Evolutionary conservation across 2,888 invertebrate genomes (phyloP), one percentile per base, ranked within the genome.

Genomic region (Macaria liturata): DNA sequence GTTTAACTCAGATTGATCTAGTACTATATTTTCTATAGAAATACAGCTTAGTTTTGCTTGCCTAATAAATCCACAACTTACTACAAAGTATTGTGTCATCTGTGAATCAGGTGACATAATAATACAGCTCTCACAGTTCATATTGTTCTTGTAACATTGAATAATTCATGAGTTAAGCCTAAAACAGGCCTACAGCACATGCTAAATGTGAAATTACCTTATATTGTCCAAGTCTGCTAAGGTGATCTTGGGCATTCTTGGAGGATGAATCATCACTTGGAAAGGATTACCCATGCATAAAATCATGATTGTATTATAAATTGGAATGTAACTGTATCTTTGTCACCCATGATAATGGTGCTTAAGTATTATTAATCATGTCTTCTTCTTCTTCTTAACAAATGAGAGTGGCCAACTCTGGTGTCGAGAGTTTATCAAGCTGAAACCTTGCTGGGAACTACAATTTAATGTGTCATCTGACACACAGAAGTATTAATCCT

Each of bases 61-160:
- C 5, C 34, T 37, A 37, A 37, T 37, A 45, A 5, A 30, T 57
- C 67, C 66, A 70, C 62, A 65, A 59, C 61, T 65, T 71, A 62
- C 61, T 61, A 61, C 39, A 47, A 46, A 59, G 49, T 61, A 77
- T 83, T 83, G 81, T 83, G 61, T 74, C 66, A 70, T 71, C 66
- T 84, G 84, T 76, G 83, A 84, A 83, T 77, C 68, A 76, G 84
- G 84, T 83, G 82, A 81, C 83, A 81, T 69, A 77, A 72, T 74
- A 80, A 80, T 75, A 67, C 65, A 59, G 57, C 70, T 81, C 78
- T 74, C 78, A 77, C 70, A 76, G 69, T 73, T 73, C 66, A 74
- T 74, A 76, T 80, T 78, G 72, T 78, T 74, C 74, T 69, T 42
- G 63, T 66, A 70, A 60, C 59, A 65, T 69, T 69, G 54, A 64